Evolutionary conservation across 2,113 vertebrate genomes (phyloP).

Genomic region (Podilymbus podiceps): DNA sequence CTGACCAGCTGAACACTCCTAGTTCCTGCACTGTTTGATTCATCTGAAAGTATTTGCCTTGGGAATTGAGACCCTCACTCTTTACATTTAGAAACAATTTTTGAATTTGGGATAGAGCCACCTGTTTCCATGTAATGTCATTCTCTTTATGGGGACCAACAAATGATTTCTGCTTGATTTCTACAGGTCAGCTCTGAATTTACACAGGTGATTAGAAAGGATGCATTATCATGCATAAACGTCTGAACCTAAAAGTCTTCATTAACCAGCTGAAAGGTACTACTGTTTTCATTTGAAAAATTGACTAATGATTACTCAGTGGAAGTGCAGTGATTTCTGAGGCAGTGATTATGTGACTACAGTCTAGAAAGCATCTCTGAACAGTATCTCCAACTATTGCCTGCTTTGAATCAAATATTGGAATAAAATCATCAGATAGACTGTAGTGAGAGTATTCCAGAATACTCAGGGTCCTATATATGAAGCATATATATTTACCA

Average conservation of each 20-base stretch:
- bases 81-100: not conserved
- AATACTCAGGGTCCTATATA: not conserved
- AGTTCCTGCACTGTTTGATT: not conserved
- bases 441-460: not conserved
- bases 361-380: not conserved
- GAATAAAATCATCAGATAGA: not conserved
- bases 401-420: not conserved
- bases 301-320: not conserved
- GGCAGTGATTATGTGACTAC: not conserved
- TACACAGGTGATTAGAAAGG: not conserved
- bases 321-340: not conserved
- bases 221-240: not conserved
- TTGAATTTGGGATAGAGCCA: not conserved
- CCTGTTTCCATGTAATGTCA: not conserved
- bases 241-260: not conserved
- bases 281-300: not conserved
- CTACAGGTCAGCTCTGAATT: not conserved
- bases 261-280: not conserved
- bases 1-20: not conserved
- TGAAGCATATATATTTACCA: not conserved
- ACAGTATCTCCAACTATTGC: not conserved
- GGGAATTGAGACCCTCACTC: not conserved
- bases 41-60: not conserved
- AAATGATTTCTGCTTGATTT: not conserved
- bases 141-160: not conserved